Base-by-base conservation (phyloP, 2,888 invertebrate genomes). In the Hemaris fuciformis region DNA sequence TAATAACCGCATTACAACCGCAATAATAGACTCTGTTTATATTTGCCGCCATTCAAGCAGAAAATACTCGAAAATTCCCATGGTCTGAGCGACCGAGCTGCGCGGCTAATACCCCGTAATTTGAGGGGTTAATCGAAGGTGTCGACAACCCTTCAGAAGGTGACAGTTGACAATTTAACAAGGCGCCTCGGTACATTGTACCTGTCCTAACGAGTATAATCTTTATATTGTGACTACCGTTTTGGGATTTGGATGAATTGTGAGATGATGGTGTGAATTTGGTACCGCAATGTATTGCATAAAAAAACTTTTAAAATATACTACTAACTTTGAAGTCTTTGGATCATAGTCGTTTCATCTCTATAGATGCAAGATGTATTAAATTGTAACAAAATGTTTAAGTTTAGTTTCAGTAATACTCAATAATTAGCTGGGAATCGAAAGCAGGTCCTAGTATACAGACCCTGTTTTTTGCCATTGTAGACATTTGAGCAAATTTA, bases 41-140 rank as follows among this genome's bases (percentile, higher is more conserved):
- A 87, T 79, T 80, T 68, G 69, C 18, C 73, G 48, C 80, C 74
- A 87, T 89, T 89, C 73, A 89, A 77, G 82, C 79, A 78, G 83
- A 86, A 89, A 88, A 85, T 84, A 73, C 81, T 76, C 66, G 71
- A 74, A 82, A 77, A 82, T 91, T 91, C 91, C 89, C 91, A 91
- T 81, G 79, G 77, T 71, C 68, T 68, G 67, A 73, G 66, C 71
- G 72, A 74, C 68, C 76, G 67, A 68, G 75, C 73, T 75, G 77
- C 79, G 76, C n/a, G n/a, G n/a, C n/a, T 71, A 57, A 75, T 73
- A 74, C 77, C 79, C 75, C 70, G 66, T 69, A 71, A 68, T 78
- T 79, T 72, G 72, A 77, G 80, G n/a, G 81, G 84, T 87, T 86
- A 85, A 84, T 79, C 74, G 73, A 78, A 83, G 80, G 82, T 84